Base-by-base conservation (phyloP, 2,797 vertebrate genomes). In the Chloroceryle inda region DNA sequence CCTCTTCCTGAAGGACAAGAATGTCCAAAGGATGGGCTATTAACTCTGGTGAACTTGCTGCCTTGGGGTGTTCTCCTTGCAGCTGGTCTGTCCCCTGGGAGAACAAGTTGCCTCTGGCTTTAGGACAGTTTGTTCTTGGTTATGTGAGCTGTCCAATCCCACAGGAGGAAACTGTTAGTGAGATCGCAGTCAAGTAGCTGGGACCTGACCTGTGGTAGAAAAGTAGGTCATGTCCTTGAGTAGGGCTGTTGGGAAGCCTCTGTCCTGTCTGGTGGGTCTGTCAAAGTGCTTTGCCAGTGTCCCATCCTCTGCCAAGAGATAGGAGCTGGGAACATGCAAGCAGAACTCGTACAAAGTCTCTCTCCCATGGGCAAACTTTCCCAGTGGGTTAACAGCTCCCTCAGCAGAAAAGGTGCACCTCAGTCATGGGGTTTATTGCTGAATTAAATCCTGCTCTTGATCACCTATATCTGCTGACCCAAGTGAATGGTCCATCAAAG, bases 71-170 rank as follows among this genome's bases (percentile, higher is more conserved):
- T 85, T 93, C 66, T 78, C 40, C 44, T 63, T 90, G 66, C 76
- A 88, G 76, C 90, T 89, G 72, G 8, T 64, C 62, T 91, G 79
- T 90, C 66, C 71, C 79, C 33, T 52, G 88, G 67, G 93, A 67
- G 92, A 53, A 69, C 13, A 56, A 80, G 55, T 11, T 47, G 76
- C 83, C 73, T 95, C 85, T 92, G 76, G 66, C 62, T 81, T 92
- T 66, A 58, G 94, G 66, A 95, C 66, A 0, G 45, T 75, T 92
- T 95, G 96, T 97, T 95, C 93, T 88, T 83, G 85, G 50, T 86
- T 68, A 22, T 89, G 31, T 75, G 83, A 88, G 80, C 74, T 86
- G 62, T 47, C 66, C 66, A 74, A 3, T 96, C 96, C 88, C 94
- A 94, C 0, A 6, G 94, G 95, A 96, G 94, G 50, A 75, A 94